These are phyloP conservation scores for Drosophila prostipennis DNA, from an alignment of 2,888 invertebrate genomes.

Conservation along the genomic window DNA sequence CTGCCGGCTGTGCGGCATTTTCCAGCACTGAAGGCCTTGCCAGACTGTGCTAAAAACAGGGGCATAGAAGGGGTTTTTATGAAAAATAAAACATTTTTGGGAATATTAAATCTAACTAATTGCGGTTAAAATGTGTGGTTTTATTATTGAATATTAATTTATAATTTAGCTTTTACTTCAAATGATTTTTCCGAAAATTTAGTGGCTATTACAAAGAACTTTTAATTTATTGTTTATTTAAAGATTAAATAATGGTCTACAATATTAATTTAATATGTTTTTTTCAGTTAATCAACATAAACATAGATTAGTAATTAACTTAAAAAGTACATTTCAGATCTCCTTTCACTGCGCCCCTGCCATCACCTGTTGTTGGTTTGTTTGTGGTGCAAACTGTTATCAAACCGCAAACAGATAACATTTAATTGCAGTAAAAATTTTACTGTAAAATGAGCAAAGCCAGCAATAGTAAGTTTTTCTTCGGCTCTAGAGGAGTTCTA, in stretches of 20 bases:
- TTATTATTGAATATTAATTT: no score
- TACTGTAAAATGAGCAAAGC: constrained; percentile 57
- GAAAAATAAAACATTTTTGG: background rate
- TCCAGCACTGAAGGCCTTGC: constrained; percentile 7
- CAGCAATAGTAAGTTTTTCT: constrained; percentile 56
- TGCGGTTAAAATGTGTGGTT: no score
- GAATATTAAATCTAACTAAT: no score
- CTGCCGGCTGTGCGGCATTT: background rate
- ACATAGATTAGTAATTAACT: no score
- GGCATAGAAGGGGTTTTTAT: background rate
- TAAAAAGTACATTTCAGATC: background rate
- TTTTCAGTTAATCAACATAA: no score
- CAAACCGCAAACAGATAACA: constrained; percentile 30
- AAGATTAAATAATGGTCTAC: no score
- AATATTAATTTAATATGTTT: no score
- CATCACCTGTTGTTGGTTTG: constrained; percentile 17
- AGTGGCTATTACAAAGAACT: no score
- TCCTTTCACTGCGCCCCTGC: constrained; percentile 21
- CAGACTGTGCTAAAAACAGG: background rate
- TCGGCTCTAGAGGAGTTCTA: no score
- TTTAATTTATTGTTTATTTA: no score
- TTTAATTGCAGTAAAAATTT: constrained; percentile 15
- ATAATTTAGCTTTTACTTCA: no score
- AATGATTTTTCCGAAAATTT: no score
- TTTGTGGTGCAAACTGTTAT: constrained; percentile 26